These are phyloP conservation scores for Pseudonaja textilis DNA, from an alignment of 2,113 vertebrate genomes.

Conservation along the genomic window DNA sequence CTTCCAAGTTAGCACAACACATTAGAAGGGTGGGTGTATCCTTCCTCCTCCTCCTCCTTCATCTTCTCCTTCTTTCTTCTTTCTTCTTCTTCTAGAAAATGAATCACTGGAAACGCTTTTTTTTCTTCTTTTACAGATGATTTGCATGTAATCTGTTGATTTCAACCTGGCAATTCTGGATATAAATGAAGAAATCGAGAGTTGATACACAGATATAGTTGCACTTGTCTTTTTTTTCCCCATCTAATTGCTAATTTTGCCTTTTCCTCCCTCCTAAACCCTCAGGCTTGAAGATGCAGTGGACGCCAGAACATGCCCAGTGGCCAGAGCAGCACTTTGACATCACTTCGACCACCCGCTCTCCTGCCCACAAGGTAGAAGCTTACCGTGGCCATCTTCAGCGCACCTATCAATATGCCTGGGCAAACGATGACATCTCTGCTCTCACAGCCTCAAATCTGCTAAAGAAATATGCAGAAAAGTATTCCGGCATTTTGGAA, in stretches of 20 bases:
- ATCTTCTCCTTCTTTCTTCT: no score
- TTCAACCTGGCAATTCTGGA: constrained; percentile 10
- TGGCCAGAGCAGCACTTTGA: constrained; percentile 99
- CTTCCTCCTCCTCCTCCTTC: not conserved
- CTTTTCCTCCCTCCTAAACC: constrained; percentile 20
- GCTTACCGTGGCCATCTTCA: constrained; percentile 95
- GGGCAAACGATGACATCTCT: constrained; percentile 99
- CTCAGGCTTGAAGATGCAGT: constrained; percentile 99
- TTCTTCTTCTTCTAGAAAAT: constrained; percentile 4
- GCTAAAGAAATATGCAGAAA: constrained; percentile 98
- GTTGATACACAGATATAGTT: constrained; percentile 1
- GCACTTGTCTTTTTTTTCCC: not conserved
- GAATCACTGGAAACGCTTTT: not conserved
- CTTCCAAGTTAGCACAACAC: constrained; percentile 24
- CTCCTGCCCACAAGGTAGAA: constrained; percentile 98
- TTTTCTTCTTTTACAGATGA: not conserved
- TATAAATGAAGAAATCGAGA: constrained; percentile 23
- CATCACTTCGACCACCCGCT: constrained; percentile 96
- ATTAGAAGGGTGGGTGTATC: not conserved
- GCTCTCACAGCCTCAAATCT: constrained; percentile 97
- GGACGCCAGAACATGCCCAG: constrained; percentile 99
- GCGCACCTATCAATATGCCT: constrained; percentile 97
- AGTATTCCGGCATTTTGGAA: constrained; percentile 97
- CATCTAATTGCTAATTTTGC: constrained; percentile 40
- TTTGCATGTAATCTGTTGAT: constrained; percentile 9